A percentile compares a stretch with the other conserved stretches of the same genome.
Evolutionary conservation across 2,797 vertebrate genomes (phyloP).

Genomic region (Phalloptychus januarius): DNA sequence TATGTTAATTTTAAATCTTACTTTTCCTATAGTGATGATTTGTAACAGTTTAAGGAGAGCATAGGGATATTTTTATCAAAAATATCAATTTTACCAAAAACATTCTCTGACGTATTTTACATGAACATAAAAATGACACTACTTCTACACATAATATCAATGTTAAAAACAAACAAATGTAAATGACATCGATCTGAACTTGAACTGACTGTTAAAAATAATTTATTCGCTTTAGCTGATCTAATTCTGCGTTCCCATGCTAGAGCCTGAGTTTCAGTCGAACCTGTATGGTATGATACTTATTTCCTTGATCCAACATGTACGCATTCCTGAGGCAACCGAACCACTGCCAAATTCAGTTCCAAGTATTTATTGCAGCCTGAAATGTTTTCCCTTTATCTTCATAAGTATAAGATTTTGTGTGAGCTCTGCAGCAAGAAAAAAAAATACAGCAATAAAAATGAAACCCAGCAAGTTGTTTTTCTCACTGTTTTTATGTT

Average conservation of each 20-base stretch:
- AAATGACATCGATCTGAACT: not conserved
- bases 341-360: constrained; percentile 17
- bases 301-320: not conserved
- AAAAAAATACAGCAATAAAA: not conserved
- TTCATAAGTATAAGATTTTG: constrained; percentile 20
- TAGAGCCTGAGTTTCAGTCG: constrained; percentile 16
- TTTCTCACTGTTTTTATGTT: constrained; percentile 53
- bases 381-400: constrained; percentile 26
- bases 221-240: constrained; percentile 16
- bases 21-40: not conserved
- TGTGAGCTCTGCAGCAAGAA: constrained; percentile 32
- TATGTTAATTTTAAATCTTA: constrained; percentile 4
- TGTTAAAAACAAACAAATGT: not conserved
- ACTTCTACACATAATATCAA: constrained; percentile 2
- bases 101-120: not conserved
- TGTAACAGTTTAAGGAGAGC: not conserved
- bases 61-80: not conserved
- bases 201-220: constrained; percentile 10
- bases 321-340: constrained; percentile 17
- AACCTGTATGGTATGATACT: constrained; percentile 1
- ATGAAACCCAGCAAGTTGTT: constrained; percentile 31
- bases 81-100: not conserved
- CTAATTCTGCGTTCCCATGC: constrained; percentile 6
- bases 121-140: constrained; percentile 8
- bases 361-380: constrained; percentile 18